Conservation (phyloP, 2,797 vertebrate genomes). For the Propithecus perrieri region DNA sequence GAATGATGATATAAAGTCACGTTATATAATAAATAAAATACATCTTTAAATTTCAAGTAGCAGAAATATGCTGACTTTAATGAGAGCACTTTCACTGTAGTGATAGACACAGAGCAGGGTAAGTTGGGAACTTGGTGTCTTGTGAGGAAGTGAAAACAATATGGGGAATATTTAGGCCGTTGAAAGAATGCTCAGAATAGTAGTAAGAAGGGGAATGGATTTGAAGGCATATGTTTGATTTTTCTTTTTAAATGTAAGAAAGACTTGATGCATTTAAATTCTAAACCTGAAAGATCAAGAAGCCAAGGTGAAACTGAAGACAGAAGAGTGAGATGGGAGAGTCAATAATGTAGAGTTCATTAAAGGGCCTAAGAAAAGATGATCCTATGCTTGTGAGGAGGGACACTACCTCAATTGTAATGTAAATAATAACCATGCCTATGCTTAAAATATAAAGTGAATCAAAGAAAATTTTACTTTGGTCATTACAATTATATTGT, state of each 20-base stretch:
- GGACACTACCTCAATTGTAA: not conserved
- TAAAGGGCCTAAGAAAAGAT: not conserved
- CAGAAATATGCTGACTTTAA: not conserved
- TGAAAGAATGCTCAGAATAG: not conserved
- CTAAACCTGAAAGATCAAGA: not conserved
- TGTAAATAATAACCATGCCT: not conserved
- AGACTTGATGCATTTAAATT: not conserved
- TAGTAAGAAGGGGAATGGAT: not conserved
- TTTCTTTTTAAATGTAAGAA: not conserved
- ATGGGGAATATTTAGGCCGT: not conserved
- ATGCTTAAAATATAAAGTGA: not conserved
- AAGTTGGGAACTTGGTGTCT: not conserved
- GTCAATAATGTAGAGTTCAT: not conserved
- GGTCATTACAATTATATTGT: not conserved
- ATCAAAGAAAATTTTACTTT: not conserved
- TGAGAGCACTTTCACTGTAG: not conserved
- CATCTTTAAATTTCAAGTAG: not conserved
- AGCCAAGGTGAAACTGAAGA: not conserved
- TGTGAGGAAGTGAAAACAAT: not conserved
- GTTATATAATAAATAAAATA: not conserved
- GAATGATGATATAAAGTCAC: not conserved
- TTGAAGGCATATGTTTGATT: not conserved
- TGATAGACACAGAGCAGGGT: not conserved
- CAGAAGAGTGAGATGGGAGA: not conserved
- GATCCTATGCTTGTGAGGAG: not conserved